Evolutionary conservation across 1,140 invertebrate genomes (phyloP), one percentile per base, ranked within the genome.

Genomic region (Wiebesia pumilae): DNA sequence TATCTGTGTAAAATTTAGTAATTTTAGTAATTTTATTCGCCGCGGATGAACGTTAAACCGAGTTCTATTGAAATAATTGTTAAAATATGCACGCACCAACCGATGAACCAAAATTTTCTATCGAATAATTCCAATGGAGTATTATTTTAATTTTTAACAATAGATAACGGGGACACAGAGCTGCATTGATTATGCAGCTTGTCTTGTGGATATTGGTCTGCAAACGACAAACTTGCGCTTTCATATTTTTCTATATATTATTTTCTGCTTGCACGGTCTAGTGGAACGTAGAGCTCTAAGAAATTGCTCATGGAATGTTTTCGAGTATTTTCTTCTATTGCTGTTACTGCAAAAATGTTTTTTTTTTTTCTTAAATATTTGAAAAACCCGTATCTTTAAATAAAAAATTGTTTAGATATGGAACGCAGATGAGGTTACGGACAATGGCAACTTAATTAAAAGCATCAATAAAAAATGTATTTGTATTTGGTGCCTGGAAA

Each of bases 301-400:
- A 85, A 80, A 85, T 80, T 38, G 78, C 78, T 80, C 40, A 77
- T 84, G 82, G 71, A 77, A 84, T 84, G 82, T 77, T 87, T 71
- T 81, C 40, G 54, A 86, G 40, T 81, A 75, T 79, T 71, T 82
- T 77, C 79, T 81, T 3, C 6, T 88, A n/a, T 82, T 87, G 71
- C 81, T 82, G 35, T 62, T 78, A 30, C 35, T 67, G 47, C 51
- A 27, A 86, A n/a, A 54, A 67, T 67, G 21, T 71, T 62, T 19
- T 58, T 19, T 62, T 62, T 62, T 27, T 62, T 62, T 62, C n/a
- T n/a, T n/a, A n/a, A n/a, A n/a, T n/a, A n/a, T n/a, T n/a, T n/a
- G n/a, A n/a, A n/a, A 47, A 47, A 47, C 14, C 43, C 14, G 14
- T 47, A 47, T 6, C 14, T 47, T 16, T 62, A 62, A 62, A 3